Evolutionary conservation across 2,113 vertebrate genomes (phyloP), one percentile per base, ranked within the genome.

Genomic region (Siphamia tubifer): DNA sequence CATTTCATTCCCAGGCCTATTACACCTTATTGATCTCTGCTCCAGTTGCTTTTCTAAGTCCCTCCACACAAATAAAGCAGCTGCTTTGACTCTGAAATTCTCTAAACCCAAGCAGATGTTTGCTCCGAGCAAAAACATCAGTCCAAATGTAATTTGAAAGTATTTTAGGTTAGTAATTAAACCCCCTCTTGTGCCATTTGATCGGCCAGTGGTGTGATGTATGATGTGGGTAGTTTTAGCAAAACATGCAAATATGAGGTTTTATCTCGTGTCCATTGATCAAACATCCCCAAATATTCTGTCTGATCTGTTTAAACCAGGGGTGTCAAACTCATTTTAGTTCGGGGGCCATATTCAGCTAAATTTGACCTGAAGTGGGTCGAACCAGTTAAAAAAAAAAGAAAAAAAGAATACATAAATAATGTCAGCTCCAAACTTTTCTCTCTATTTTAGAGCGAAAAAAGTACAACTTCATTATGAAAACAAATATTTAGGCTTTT

Each of bases 21-120:
- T 90, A 88, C 65, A 69, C 74, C 78, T 71, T 89, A 92, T 91
- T 91, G 90, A 91, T 90, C 85, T 82, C 39, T 74, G 81, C 82
- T 74, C 74, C 74, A 68, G 72, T 56, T 79, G 51, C 58, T 80
- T 81, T 48, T 81, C 68, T 65, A 85, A 83, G 76, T 77, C 78
- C 81, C 75, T 56, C 67, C 70, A 65, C 84, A 77, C 75, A 87
- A 88, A 87, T 80, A 78, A 76, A 45, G 53, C 71, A 79, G 71
- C 54, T 64, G 60, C 68, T 77, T 74, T 63, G 74, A 85, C 83
- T 85, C 67, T 80, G 66, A 84, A 76, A 45, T 49, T 63, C 47
- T 70, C 57, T 49, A 54, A 64, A 74, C 27, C 40, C 58, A 30
- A 73, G 62, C 70, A 81, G 60, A 61, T 39, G 20, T 53, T 64